Percentiles rank a stretch among this genome's conserved stretches.
These are phyloP conservation scores for Bombus waltoni DNA, from an alignment of 1,140 invertebrate species.

Conservation along the genomic window DNA sequence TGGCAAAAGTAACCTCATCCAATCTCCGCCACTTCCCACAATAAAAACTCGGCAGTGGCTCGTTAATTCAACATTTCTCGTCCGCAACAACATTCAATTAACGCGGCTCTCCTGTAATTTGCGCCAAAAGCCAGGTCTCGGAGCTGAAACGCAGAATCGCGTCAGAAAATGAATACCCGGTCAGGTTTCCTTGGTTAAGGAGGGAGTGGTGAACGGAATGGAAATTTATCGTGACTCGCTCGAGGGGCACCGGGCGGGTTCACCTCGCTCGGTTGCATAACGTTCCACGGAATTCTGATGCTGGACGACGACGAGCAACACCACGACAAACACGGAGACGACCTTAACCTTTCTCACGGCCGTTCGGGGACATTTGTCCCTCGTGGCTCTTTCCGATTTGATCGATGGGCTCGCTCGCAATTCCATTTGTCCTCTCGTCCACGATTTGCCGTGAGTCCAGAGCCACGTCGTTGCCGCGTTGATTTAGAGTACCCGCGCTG, in stretches of 20 bases:
- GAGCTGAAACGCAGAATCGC: conserved; percentile 55
- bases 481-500: background rate
- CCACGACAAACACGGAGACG: background rate
- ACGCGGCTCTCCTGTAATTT: conserved; percentile 4
- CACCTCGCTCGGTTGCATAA: conserved; percentile 55
- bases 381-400: background rate
- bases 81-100: conserved; percentile 12
- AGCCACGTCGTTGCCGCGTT: background rate
- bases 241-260: conserved; percentile 31
- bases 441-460: background rate
- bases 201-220: conserved; percentile 72
- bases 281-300: conserved; percentile 54
- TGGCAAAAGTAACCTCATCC: too few species aligned
- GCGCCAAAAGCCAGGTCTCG: background rate
- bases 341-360: conserved; percentile 34
- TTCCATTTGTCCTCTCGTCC: conserved; percentile 5
- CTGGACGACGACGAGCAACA: conserved; percentile 6
- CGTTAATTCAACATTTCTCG: background rate
- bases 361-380: conserved; percentile 30
- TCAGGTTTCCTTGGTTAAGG: conserved; percentile 62
- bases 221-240: conserved; percentile 70
- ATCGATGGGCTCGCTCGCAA: conserved; percentile 28
- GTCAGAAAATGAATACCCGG: conserved; percentile 70
- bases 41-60: background rate
- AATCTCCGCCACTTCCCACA: background rate